Base-by-base conservation (phyloP, 2,797 vertebrate genomes). In the Sebastes wilsoni region DNA sequence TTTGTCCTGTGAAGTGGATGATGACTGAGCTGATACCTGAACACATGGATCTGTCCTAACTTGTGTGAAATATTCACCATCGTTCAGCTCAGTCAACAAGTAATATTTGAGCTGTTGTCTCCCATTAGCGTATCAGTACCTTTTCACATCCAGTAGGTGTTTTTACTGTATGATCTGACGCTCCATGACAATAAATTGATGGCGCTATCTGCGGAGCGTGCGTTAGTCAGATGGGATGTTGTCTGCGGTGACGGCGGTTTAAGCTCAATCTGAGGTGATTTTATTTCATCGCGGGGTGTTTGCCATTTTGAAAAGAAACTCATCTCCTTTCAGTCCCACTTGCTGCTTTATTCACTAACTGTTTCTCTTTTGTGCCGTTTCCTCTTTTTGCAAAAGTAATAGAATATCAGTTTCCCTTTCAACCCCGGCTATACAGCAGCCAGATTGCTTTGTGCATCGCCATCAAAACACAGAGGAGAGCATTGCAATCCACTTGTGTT, bases 351-450 rank as follows among this genome's bases (percentile, higher is more conserved):
- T 93, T 92, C 92, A 93, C 88, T 91, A 91, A 90, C 90, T 92
- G 91, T 93, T 93, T 93, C 90, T 82, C 93, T 91, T 92, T 90
- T 81, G 82, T 90, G 79, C 64, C 5, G 76, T 77, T 90, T 89
- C 77, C 85, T 88, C 23, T 82, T 82, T 92, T 91, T 93, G 91
- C 92, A 91, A 91, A 93, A 89, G 93, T 92, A 93, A 93, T 91
- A 92, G 92, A 93, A 93, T 90, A 93, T 95, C 66, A 93, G 87
- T 94, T 94, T 93, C 88, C 88, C 87, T 93, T 92, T 93, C 89
- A 92, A 87, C 81, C 79, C 72, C 66, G 54, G 89, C 89, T 75
- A 62, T 83, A 89, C 82, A 90, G 88, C 82, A 30, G 77, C 89
- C 71, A 75, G 89, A 94, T 93, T 92, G 93, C 93, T 95, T 94